These are phyloP conservation scores for Zoanthus sansibaricus DNA, from an alignment of 92 coral and sea anemone genomes.

Conservation along the genomic window DNA sequence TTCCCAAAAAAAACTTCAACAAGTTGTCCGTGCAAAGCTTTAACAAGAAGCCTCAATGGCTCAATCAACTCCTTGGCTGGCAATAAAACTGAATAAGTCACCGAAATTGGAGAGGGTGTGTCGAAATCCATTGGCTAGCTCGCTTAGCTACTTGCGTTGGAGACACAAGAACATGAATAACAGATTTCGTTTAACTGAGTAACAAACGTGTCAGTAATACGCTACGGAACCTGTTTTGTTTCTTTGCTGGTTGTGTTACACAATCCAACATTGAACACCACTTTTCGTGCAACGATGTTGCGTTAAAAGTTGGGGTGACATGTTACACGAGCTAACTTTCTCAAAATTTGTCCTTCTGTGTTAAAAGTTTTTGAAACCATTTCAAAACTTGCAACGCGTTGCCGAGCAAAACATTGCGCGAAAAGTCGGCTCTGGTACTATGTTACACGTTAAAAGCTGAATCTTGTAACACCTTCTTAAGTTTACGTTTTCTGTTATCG, in stretches of 20 bases:
- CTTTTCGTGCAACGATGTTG: no score
- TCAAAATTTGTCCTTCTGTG: no score
- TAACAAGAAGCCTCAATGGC: constrained; percentile 72
- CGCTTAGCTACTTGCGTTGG: constrained; percentile 51
- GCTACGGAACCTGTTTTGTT: no score
- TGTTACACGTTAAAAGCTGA: background rate
- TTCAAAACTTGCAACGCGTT: constrained; percentile 55
- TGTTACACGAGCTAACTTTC: no score
- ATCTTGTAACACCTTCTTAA: constrained; percentile 47
- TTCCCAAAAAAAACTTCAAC: constrained; percentile 62
- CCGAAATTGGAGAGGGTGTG: constrained; percentile 66
- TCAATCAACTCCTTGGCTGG: constrained; percentile 59
- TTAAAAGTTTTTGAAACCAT: no score
- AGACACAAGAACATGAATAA: constrained; percentile 70
- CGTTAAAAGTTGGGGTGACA: no score
- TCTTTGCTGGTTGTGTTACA: no score
- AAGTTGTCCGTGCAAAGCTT: constrained; percentile 64
- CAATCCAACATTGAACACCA: no score
- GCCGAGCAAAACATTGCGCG: no score
- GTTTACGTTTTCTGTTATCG: constrained; percentile 61
- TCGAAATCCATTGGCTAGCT: constrained; percentile 74
- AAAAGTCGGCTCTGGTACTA: constrained; percentile 39
- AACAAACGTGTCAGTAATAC: constrained; percentile 48
- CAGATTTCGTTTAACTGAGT: constrained; percentile 42
- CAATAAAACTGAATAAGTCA: constrained; percentile 66